Percentiles rank a stretch among this genome's conserved stretches.
Conservation (phyloP, 2,888 invertebrate species). For the Protodeltote pygarga region DNA sequence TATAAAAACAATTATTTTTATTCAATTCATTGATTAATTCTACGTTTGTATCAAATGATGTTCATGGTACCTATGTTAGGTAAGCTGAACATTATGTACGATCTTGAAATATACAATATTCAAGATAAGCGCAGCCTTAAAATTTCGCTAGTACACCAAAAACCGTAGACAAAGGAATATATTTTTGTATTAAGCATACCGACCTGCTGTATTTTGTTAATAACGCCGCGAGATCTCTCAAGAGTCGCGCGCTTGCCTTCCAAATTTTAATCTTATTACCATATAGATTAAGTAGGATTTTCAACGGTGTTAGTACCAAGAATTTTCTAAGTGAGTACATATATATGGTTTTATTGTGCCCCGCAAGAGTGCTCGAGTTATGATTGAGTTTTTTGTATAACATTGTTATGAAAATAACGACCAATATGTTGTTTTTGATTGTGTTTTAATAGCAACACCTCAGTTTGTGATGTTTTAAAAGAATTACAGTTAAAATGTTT, state of each 20-base stretch:
- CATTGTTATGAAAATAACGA: slow-evolving; percentile 38
- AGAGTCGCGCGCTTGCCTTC: slow-evolving; percentile 28
- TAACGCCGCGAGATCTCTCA: slow-evolving; percentile 50
- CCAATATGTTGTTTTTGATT: slow-evolving; percentile 44
- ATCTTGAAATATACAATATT: slow-evolving; percentile 3
- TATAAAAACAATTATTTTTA: too few species aligned
- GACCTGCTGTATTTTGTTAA: slow-evolving; percentile 63
- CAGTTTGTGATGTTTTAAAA: slow-evolving; percentile 23
- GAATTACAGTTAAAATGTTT: too few species aligned
- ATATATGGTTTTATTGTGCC: slow-evolving; percentile 44
- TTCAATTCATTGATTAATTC: too few species aligned
- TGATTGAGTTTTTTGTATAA: slow-evolving; percentile 53
- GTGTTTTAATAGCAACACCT: slow-evolving; percentile 17
- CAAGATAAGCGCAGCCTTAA: slow-evolving; percentile 11
- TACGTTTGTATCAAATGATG: too few species aligned
- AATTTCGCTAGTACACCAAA: slow-evolving; percentile 30
- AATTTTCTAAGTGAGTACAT: slow-evolving; percentile 43
- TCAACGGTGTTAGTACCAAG: slow-evolving; percentile 17
- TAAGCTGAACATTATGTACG: background rate
- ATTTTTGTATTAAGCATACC: slow-evolving; percentile 68
- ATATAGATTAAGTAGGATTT: slow-evolving; percentile 43
- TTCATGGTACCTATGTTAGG: too few species aligned
- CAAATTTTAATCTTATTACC: slow-evolving; percentile 48
- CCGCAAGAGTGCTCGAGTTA: slow-evolving; percentile 44
- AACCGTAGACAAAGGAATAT: slow-evolving; percentile 64